Conservation (phyloP, 2,797 vertebrate species). For the Semotilus atromaculatus region DNA sequence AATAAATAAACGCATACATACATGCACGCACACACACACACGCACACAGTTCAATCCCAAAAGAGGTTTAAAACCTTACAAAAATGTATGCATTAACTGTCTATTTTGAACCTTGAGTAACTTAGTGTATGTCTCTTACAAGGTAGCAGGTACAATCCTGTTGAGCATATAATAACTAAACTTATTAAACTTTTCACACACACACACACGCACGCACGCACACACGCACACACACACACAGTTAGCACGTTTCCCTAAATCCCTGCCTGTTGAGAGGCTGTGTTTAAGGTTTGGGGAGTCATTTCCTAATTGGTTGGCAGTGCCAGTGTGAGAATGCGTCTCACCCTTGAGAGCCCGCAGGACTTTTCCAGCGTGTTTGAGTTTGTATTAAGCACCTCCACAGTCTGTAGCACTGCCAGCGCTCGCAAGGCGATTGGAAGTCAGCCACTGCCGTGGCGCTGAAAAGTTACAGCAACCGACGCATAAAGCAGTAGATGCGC, state of each 20-base stretch:
- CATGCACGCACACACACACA: too few species aligned
- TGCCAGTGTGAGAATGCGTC: neutral
- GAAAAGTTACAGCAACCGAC: slow-evolving; percentile 33
- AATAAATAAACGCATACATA: too few species aligned
- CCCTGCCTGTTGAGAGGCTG: slow-evolving; percentile 10
- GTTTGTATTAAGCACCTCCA: slow-evolving; percentile 17
- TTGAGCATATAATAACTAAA: slow-evolving; percentile 7
- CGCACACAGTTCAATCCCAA: neutral
- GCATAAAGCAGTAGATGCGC: slow-evolving; percentile 39
- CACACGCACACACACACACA: slow-evolving; percentile 22
- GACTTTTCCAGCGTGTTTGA: slow-evolving; percentile 32
- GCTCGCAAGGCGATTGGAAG: slow-evolving; percentile 41
- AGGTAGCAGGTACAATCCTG: neutral
- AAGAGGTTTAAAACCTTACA: neutral
- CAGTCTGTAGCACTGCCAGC: slow-evolving; percentile 32
- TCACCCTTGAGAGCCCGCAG: slow-evolving; percentile 27
- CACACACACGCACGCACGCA: too few species aligned
- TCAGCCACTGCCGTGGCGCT: neutral
- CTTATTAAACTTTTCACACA: slow-evolving; percentile 14
- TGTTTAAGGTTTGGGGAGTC: slow-evolving; percentile 32
- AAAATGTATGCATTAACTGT: neutral
- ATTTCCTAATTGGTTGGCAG: slow-evolving; percentile 55
- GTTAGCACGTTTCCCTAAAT: slow-evolving; percentile 30
- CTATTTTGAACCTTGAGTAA: neutral
- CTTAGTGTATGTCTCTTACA: neutral